Evolutionary conservation across 2,888 invertebrate species (phyloP).

Genomic region (Helleia helle): DNA sequence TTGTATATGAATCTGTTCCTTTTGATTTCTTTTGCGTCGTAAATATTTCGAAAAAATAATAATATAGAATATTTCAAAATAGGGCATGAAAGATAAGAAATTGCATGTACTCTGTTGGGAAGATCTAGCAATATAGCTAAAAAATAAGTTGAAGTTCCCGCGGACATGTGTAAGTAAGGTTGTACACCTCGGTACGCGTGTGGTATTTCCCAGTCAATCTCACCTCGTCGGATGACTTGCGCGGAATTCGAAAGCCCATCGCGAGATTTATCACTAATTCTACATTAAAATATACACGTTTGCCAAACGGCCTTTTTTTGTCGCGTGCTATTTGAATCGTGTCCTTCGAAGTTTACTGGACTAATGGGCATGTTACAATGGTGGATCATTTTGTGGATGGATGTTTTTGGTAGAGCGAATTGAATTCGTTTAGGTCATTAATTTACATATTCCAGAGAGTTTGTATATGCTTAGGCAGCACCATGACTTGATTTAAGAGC

Average conservation of each 20-base stretch:
- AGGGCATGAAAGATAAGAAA: no score
- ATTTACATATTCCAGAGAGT: no score
- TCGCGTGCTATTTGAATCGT: not conserved
- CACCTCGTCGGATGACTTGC: conserved; percentile 68
- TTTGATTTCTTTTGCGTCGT: no score
- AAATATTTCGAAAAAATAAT: no score
- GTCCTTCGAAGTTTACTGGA: conserved; percentile 2
- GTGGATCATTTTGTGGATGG: no score
- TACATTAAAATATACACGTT: conserved; percentile 70
- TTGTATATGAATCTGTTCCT: no score
- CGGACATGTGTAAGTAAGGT: conserved; percentile 42
- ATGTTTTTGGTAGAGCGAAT: no score
- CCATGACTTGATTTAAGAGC: no score
- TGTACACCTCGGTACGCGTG: conserved; percentile 41
- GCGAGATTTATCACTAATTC: conserved; percentile 71
- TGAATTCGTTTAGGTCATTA: no score
- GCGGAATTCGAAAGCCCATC: conserved; percentile 73
- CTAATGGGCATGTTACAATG: no score
- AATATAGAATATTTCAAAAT: no score
- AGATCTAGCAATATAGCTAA: conserved; percentile 25
- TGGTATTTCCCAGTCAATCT: conserved; percentile 72
- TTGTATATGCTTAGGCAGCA: no score
- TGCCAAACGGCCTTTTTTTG: conserved; percentile 49
- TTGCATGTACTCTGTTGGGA: not conserved
- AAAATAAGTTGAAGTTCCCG: conserved; percentile 37